Conservation (phyloP, 2,797 vertebrate species). For the Macroramphosus scolopax region DNA sequence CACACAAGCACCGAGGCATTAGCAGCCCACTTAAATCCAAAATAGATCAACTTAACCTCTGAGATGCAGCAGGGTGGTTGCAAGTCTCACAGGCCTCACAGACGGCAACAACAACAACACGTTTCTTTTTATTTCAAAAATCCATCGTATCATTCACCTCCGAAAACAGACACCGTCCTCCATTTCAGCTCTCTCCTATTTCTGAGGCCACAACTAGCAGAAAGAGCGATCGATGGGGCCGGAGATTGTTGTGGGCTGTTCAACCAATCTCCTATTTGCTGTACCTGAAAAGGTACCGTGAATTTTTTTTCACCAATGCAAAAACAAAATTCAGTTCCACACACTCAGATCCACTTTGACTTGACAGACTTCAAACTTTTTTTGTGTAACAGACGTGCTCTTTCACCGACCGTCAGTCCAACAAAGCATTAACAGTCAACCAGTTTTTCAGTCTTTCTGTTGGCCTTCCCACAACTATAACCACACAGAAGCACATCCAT, state of each 20-base stretch:
- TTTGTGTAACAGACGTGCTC: not conserved
- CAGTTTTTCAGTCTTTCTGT: conserved; percentile 7
- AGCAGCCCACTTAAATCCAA: conserved; percentile 56
- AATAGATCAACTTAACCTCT: conserved; percentile 61
- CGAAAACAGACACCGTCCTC: conserved; percentile 1
- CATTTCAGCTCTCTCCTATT: conserved; percentile 22
- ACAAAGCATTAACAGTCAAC: conserved; percentile 6
- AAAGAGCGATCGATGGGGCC: conserved; percentile 42
- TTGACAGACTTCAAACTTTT: too few relatives aligned
- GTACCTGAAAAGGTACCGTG: too few relatives aligned
- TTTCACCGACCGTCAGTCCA: conserved; percentile 3
- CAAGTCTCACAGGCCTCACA: conserved; percentile 11
- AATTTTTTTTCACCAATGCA: conserved; percentile 20
- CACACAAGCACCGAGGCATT: conserved; percentile 50
- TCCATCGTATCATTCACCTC: conserved; percentile 8
- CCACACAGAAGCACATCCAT: conserved; percentile 30
- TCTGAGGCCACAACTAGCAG: conserved; percentile 48
- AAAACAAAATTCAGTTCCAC: conserved; percentile 44
- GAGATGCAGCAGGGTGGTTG: conserved; percentile 31
- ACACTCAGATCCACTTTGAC: too few relatives aligned
- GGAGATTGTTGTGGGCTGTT: conserved; percentile 46
- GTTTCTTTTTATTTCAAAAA: conserved; percentile 32
- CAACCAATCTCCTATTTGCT: conserved; percentile 51
- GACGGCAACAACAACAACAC: too few relatives aligned
- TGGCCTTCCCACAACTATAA: not conserved